phyloP scores from a whole-genome alignment of 1,140 invertebrate genomes.

The Andricus grossulariae region DNA sequence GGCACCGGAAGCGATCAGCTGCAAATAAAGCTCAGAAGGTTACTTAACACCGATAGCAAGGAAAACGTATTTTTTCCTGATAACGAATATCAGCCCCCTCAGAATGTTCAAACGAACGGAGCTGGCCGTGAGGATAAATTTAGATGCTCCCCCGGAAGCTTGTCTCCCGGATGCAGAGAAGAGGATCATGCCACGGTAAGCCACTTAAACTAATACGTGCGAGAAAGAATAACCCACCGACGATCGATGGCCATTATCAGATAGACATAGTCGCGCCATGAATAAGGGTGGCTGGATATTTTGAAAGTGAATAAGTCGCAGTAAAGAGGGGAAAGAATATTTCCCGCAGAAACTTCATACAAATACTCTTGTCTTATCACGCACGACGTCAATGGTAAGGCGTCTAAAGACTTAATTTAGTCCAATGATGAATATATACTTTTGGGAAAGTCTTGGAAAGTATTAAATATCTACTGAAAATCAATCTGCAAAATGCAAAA shows the following conservation, averaged over 20 bases:
- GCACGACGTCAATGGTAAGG: too few species aligned
- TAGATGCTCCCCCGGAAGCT: slow-evolving; percentile 66
- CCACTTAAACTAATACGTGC: neutral
- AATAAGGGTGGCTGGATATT: neutral
- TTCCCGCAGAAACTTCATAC: neutral
- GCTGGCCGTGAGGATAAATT: slow-evolving; percentile 65
- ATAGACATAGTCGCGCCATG: neutral
- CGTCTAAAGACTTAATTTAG: too few species aligned
- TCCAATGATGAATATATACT: too few species aligned
- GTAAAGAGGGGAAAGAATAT: neutral
- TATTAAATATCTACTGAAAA: too few species aligned
- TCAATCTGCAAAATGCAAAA: too few species aligned
- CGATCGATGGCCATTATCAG: slow-evolving; percentile 4
- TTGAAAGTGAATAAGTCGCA: neutral
- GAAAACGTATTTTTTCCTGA: slow-evolving; percentile 77
- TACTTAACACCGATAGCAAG: slow-evolving; percentile 85
- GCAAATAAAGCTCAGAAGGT: slow-evolving; percentile 85
- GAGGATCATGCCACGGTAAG: slow-evolving; percentile 56
- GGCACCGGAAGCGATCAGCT: slow-evolving; percentile 79
- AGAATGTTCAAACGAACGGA: slow-evolving; percentile 51
- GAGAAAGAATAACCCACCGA: slow-evolving; percentile 8
- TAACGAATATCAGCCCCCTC: slow-evolving; percentile 36
- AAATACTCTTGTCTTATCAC: too few species aligned
- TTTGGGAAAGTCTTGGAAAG: too few species aligned
- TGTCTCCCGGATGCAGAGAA: slow-evolving; percentile 67